phyloP scores from a whole-genome alignment of 35 echinoderm and acorn worm genomes.

The Hemicentrotus pulcherrimus region DNA sequence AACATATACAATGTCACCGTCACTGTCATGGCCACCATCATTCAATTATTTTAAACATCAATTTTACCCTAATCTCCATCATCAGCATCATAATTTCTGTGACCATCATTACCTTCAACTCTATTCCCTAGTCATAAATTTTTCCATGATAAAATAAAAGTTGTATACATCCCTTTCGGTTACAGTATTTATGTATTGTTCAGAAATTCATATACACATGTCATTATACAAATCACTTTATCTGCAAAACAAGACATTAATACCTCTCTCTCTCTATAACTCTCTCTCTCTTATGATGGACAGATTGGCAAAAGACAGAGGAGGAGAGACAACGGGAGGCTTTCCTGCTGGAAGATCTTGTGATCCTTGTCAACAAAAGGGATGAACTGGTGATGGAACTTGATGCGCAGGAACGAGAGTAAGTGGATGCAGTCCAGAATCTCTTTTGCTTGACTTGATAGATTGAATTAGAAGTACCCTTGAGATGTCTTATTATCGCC shows the following conservation, averaged over 20 bases:
- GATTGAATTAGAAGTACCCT: no score
- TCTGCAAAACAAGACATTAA: not conserved
- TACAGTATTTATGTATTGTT: no score
- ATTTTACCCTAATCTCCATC: not conserved
- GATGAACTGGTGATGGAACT: slow-evolving; percentile 89
- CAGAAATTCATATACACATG: no score
- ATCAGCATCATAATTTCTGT: not conserved
- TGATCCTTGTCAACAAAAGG: slow-evolving; percentile 95
- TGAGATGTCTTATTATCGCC: no score
- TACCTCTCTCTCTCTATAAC: not conserved
- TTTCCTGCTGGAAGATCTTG: slow-evolving; percentile 91
- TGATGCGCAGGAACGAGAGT: slow-evolving; percentile 95
- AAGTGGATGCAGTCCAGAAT: slow-evolving; percentile 34
- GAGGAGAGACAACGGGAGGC: slow-evolving; percentile 87
- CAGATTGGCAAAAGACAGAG: slow-evolving; percentile 99
- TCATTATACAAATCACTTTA: no score
- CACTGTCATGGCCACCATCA: not conserved
- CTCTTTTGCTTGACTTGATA: not conserved
- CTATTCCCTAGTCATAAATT: no score
- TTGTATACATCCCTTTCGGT: no score
- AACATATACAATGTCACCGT: not conserved
- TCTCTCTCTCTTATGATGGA: not conserved
- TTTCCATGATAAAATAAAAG: no score
- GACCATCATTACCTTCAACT: no score
- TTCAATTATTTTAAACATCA: not conserved